Evolutionary conservation across 2,113 vertebrate genomes (phyloP), one percentile per base, ranked within the genome.

Genomic region (Potamarius usumacintae): DNA sequence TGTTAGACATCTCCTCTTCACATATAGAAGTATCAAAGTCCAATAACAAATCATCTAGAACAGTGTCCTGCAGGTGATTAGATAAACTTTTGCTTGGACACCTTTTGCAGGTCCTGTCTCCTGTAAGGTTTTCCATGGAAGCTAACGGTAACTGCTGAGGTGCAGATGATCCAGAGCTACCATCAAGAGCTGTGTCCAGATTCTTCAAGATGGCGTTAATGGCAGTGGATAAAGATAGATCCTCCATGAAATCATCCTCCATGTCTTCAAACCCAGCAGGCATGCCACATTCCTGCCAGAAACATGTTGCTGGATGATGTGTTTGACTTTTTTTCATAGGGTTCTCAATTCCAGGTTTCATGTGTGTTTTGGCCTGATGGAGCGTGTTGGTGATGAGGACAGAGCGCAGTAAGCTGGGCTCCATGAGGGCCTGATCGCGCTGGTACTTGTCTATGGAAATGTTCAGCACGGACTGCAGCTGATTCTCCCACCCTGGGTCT

Each of bases 311-410:
- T 4, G 10, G 52, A 30, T 57, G 57, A 8, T 48, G 67, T 14
- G 18, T 67, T 22, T 83, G 74, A 20, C 10, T 20, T 67, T 20
- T 52, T 77, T 83, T 78, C 1, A 42, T 9, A 1, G 57, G 58
- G 22, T n/a, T 60, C 20, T 74, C 67, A 12, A 27, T 71, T 71
- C 9, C 83, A 34, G 27, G 48, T 53, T 85, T 69, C 83, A 85
- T 74, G 30, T 85, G 67, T 14, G 53, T 85, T 85, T 1, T 72
- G 60, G 96, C 94, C 76, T 96, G 94, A 58, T 96, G 94, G 85
- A 97, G 93, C 0, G 96, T 97, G 91, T 97, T 97, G 65, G 94
- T 94, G 25, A 97, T 96, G 0, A 97, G 95, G 0, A 97, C 96
- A 0, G 95, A 95, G 7, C 95, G 88, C 0, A 93, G 92, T 58